A percentile compares a stretch with the other conserved stretches of the same genome.
phyloP scores from a whole-genome alignment of 2,113 vertebrate species.

The Takifugu bimaculatus region DNA sequence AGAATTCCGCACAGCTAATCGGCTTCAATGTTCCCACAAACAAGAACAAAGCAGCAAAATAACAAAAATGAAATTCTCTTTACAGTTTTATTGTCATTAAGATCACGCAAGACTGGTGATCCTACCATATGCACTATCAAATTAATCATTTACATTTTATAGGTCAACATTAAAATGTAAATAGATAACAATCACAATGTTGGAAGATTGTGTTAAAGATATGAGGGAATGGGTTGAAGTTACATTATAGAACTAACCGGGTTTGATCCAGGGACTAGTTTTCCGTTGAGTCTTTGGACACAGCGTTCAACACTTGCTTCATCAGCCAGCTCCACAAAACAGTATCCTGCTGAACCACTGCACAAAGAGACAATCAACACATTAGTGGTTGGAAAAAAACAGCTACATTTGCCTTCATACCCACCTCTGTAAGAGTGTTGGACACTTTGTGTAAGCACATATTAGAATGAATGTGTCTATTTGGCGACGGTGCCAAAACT shows the following conservation, averaged over 20 bases:
- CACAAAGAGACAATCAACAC: not conserved
- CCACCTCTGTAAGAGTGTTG: not conserved
- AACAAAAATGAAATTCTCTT: no score
- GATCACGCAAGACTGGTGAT: conserved; percentile 1
- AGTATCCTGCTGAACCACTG: conserved; percentile 78
- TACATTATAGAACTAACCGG: conserved; percentile 67
- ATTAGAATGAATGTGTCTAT: no score
- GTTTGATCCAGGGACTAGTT: conserved; percentile 79
- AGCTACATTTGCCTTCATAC: not conserved
- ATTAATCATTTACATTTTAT: conserved; percentile 23
- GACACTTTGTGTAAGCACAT: no score
- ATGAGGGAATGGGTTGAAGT: conserved; percentile 25
- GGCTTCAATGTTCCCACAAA: no score
- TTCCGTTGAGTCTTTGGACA: conserved; percentile 78
- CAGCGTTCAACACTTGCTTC: conserved; percentile 79
- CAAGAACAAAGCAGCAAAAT: no score
- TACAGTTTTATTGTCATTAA: no score
- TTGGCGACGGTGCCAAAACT: no score
- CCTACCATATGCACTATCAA: conserved; percentile 53
- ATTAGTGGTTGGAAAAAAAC: not conserved
- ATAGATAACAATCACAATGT: no score
- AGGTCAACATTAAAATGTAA: no score
- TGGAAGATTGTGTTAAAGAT: conserved; percentile 8
- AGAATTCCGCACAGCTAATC: no score
- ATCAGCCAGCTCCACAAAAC: conserved; percentile 80